Conservation (phyloP, 2,113 vertebrate genomes). For the Tachuris rubrigastra region DNA sequence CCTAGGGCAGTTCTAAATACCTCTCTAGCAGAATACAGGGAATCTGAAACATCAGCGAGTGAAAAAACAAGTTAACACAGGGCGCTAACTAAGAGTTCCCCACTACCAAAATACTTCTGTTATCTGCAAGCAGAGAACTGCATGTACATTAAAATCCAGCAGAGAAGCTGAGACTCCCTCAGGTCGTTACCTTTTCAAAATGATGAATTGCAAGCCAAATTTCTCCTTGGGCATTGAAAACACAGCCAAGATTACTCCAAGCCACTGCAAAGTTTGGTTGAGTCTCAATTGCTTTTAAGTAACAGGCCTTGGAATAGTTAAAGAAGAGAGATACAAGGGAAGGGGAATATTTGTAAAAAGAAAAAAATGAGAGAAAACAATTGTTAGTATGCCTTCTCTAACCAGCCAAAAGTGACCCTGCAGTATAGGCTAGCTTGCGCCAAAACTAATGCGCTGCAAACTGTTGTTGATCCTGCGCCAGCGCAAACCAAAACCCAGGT, state of each 20-base stretch:
- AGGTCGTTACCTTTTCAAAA: conserved; percentile 91
- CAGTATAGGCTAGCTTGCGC: conserved; percentile 98
- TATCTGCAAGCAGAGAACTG: not conserved
- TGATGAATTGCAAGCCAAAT: conserved; percentile 99
- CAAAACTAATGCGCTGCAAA: conserved; percentile 92
- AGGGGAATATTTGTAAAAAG: conserved; percentile 77
- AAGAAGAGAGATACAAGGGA: conserved; percentile 81
- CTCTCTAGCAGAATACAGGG: not conserved
- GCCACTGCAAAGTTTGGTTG: conserved; percentile 99
- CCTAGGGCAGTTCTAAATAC: not conserved
- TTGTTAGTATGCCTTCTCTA: conserved; percentile 89
- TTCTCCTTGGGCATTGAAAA: conserved; percentile 99
- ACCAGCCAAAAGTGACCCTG: conserved; percentile 99
- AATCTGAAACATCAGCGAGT: not conserved
- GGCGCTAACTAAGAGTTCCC: not conserved
- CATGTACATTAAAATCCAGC: not conserved
- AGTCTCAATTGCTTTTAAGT: conserved; percentile 99
- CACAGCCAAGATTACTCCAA: conserved; percentile 99
- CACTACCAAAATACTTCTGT: not conserved
- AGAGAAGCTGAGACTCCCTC: not conserved
- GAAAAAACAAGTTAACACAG: not conserved
- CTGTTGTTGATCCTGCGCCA: conserved; percentile 95
- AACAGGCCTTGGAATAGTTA: conserved; percentile 94
- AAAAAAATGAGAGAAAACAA: conserved; percentile 85
- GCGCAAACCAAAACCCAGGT: conserved; percentile 95